Evolutionary conservation across 2,113 vertebrate species (phyloP), one percentile per base, ranked within the genome.

Genomic region (Piprites chloris): DNA sequence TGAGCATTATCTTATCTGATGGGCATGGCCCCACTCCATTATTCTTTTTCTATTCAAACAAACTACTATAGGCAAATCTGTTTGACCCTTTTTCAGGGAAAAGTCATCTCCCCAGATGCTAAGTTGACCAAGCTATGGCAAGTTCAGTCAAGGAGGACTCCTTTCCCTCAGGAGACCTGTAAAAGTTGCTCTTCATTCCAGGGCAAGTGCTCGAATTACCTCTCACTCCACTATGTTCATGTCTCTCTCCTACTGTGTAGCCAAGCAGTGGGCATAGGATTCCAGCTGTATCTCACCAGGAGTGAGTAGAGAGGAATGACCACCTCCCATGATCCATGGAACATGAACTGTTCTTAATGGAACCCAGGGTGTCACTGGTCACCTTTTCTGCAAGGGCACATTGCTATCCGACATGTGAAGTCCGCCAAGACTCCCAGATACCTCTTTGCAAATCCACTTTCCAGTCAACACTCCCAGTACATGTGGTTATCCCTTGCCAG

Each of bases 11-110:
- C 14, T 30, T 55, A 24, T 19, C 37, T 27, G 24, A 65, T 9
- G 14, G 46, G 2, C 12, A 35, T 9, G 11, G 1, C 5, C 19
- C 15, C 12, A 9, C 8, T 3, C 2, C 39, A 14, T 42, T 16
- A 44, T 58, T 69, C 11, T 50, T 63, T n/a, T 9, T 7, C 20
- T 69, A 5, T 66, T 82, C 19, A 41, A 59, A 18, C 1, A 82
- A 65, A 65, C 7, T 35, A 21, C 24, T 41, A 33, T 33, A 65
- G 9, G 21, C 30, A 52, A 58, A 56, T 56, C 17, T 39, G 26
- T 15, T 35, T 87, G 30, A 35, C 26, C 4, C 3, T 71, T 71
- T 76, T 46, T 32, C 44, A 71, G 50, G 24, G 33, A 58, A 8
- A 75, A 62, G 28, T 32, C 11, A 15, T 56, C 12, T 63, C 17